phyloP scores from a whole-genome alignment of 2,113 vertebrate species.

The Tautogolabrus adspersus region DNA sequence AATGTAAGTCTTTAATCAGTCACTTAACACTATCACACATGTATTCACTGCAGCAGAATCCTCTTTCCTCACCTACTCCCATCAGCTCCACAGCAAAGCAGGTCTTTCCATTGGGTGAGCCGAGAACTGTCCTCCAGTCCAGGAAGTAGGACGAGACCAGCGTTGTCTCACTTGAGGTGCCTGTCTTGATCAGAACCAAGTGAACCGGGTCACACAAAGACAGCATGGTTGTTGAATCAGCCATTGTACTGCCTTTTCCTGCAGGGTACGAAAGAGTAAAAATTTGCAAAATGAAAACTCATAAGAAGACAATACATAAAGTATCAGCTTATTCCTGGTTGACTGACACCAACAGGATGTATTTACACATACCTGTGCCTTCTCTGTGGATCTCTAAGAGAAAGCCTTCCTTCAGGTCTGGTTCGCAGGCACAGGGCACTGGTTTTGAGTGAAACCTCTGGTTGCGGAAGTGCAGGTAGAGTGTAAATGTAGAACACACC shows the following conservation, averaged over 20 bases:
- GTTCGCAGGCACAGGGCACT: slow-evolving; percentile 95
- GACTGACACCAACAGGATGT: neutral
- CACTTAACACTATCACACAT: neutral
- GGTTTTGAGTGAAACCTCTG: slow-evolving; percentile 97
- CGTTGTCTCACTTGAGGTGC: slow-evolving; percentile 90
- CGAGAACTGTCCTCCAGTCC: slow-evolving; percentile 93
- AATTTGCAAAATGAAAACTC: neutral
- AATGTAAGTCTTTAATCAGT: neutral
- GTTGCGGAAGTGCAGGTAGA: slow-evolving; percentile 94
- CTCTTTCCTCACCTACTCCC: slow-evolving; percentile 90
- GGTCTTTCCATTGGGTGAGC: slow-evolving; percentile 86
- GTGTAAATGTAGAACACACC: slow-evolving; percentile 91
- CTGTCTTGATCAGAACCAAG: slow-evolving; percentile 94
- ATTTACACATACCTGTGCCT: slow-evolving; percentile 81
- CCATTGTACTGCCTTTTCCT: slow-evolving; percentile 94
- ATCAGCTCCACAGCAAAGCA: slow-evolving; percentile 91
- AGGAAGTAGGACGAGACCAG: slow-evolving; percentile 94
- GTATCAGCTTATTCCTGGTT: neutral
- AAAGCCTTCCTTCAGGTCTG: slow-evolving; percentile 94
- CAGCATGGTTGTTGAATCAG: slow-evolving; percentile 91
- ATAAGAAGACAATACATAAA: neutral
- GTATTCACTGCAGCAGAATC: slow-evolving; percentile 3
- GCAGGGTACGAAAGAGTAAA: slow-evolving; percentile 3
- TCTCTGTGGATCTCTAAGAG: slow-evolving; percentile 93
- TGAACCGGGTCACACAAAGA: slow-evolving; percentile 96